Evolutionary conservation across 2,888 invertebrate species (phyloP).

Genomic region (Andrena flavipes): DNA sequence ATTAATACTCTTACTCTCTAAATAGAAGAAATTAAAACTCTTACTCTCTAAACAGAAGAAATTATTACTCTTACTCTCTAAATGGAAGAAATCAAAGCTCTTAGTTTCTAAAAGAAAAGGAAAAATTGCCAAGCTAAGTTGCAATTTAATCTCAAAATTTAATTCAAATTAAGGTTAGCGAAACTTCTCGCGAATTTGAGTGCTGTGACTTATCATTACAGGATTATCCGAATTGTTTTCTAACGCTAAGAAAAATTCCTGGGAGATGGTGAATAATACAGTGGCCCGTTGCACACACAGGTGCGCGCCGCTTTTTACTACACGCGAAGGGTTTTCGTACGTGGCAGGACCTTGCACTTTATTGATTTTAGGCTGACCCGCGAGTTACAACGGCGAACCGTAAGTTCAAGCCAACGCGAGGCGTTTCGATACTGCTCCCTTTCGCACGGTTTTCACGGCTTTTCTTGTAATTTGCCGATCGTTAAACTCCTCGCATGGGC

Average conservation of each 20-base stretch:
- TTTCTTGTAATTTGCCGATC: not conserved
- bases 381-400: slow-evolving; percentile 67
- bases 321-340: slow-evolving; percentile 57
- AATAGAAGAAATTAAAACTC: too few relatives aligned
- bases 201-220: not conserved
- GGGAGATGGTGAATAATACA: slow-evolving; percentile 38
- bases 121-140: too few relatives aligned
- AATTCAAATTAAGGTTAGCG: too few relatives aligned
- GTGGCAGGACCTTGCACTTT: slow-evolving; percentile 72
- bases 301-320: slow-evolving; percentile 19
- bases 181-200: too few relatives aligned
- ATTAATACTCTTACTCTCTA: too few relatives aligned
- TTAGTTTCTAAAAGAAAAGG: too few relatives aligned
- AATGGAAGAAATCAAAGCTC: too few relatives aligned
- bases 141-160: too few relatives aligned
- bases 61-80: too few relatives aligned
- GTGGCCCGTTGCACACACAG: slow-evolving; percentile 20
- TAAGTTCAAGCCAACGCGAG: slow-evolving; percentile 42
- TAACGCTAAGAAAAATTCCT: not conserved
- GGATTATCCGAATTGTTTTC: not conserved
- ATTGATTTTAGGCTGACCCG: slow-evolving; percentile 77
- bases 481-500: slow-evolving; percentile 11
- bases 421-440: slow-evolving; percentile 33
- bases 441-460: slow-evolving; percentile 2
- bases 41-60: too few relatives aligned